Conservation (phyloP, 1,140 invertebrate species). For the Daktulosphaira vitifoliae region DNA sequence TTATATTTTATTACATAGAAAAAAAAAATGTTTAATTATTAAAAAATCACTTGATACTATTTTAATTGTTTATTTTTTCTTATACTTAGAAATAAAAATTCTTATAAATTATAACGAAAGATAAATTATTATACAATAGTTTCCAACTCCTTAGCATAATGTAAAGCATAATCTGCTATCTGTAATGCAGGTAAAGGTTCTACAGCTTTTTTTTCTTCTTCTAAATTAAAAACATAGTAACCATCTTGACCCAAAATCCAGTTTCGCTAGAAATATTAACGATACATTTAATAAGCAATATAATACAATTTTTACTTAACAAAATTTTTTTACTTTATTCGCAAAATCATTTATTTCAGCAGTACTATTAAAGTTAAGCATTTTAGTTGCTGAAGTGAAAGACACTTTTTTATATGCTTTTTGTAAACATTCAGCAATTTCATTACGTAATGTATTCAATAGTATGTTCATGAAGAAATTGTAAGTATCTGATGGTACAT, state of each 20-base stretch:
- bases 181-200: conserved; percentile 76
- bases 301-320: conserved; percentile 9
- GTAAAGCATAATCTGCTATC: conserved; percentile 85
- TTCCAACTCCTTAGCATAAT: conserved; percentile 96
- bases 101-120: too few species aligned
- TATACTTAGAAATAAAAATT: too few species aligned
- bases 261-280: conserved; percentile 47
- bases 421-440: conserved; percentile 94
- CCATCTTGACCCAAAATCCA: conserved; percentile 74
- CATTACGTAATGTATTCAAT: conserved; percentile 87
- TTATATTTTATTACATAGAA: too few species aligned
- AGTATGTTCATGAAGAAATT: conserved; percentile 96
- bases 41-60: too few species aligned
- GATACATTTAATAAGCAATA: conserved; percentile 1
- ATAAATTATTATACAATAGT: conserved; percentile 96
- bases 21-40: too few species aligned
- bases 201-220: conserved; percentile 60
- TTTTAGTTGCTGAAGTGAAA: conserved; percentile 73
- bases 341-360: conserved; percentile 24
- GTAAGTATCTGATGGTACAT: conserved; percentile 93
- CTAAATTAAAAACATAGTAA: conserved; percentile 61
- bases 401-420: conserved; percentile 90
- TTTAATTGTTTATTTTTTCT: too few species aligned
- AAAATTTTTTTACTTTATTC: background rate
- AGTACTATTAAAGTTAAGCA: conserved; percentile 66